phyloP scores from a whole-genome alignment of 2,888 invertebrate genomes.

The Spodoptera littoralis region DNA sequence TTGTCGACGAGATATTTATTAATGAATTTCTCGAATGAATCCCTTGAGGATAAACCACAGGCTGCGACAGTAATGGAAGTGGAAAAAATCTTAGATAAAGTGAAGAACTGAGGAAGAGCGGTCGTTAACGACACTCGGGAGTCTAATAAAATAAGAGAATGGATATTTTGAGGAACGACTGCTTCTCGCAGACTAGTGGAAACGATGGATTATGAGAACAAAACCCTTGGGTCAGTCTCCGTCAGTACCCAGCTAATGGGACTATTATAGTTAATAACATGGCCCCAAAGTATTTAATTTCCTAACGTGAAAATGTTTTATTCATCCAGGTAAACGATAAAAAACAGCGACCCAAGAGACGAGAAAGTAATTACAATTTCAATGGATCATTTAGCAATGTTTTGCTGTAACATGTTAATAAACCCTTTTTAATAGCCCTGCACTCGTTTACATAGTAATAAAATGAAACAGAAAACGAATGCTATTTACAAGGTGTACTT shows the following conservation, averaged over 20 bases:
- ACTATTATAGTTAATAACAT: slow-evolving; percentile 9
- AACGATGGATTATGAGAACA: slow-evolving; percentile 11
- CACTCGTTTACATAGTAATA: slow-evolving; percentile 13
- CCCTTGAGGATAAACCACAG: slow-evolving; percentile 64
- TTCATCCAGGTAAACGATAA: slow-evolving; percentile 16
- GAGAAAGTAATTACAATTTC: slow-evolving; percentile 34
- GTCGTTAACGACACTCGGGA: slow-evolving; percentile 65
- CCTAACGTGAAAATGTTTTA: slow-evolving; percentile 18
- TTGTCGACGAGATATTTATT: slow-evolving; percentile 69
- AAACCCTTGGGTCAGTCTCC: slow-evolving; percentile 2
- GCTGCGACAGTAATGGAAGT: slow-evolving; percentile 72
- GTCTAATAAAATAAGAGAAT: slow-evolving; percentile 64
- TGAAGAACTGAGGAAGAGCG: slow-evolving; percentile 59
- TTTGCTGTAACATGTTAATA: slow-evolving; percentile 19
- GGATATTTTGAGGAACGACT: slow-evolving; percentile 58
- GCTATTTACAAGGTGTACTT: slow-evolving; percentile 5
- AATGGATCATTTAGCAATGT: slow-evolving; percentile 23
- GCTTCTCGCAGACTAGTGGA: slow-evolving; percentile 11
- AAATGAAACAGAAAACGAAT: background rate
- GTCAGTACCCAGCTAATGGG: slow-evolving; percentile 18
- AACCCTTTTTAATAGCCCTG: slow-evolving; percentile 13
- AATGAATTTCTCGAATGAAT: slow-evolving; percentile 69
- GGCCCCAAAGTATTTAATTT: background rate
- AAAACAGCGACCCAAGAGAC: slow-evolving; percentile 8
- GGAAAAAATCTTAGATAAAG: slow-evolving; percentile 72